Evolutionary conservation across 2,888 invertebrate genomes (phyloP).

Genomic region (Spilarctia lutea): DNA sequence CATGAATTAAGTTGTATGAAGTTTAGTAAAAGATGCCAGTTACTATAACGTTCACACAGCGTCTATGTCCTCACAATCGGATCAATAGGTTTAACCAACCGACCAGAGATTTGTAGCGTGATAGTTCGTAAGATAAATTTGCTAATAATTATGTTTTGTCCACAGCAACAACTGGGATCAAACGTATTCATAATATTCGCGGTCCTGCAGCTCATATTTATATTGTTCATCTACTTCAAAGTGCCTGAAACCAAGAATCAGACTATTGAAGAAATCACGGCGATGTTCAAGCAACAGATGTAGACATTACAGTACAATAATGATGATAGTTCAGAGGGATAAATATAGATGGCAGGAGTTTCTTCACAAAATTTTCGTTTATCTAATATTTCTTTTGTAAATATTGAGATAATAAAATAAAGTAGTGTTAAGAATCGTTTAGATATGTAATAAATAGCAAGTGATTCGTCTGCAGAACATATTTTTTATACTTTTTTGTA

Average conservation of each 20-base stretch:
- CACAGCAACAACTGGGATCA: slow-evolving; percentile 86
- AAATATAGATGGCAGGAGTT: neutral
- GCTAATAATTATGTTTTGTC: slow-evolving; percentile 36
- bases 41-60: too few species aligned
- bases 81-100: too few species aligned
- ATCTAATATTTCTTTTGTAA: neutral
- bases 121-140: neutral
- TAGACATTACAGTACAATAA: slow-evolving; percentile 39
- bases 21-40: too few species aligned
- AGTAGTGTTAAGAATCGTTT: neutral
- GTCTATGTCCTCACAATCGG: too few species aligned
- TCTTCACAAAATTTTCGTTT: neutral
- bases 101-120: too few species aligned
- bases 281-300: slow-evolving; percentile 90
- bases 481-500: neutral
- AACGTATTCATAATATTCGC: slow-evolving; percentile 94
- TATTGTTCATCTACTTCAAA: slow-evolving; percentile 93
- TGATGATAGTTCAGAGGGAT: neutral
- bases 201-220: slow-evolving; percentile 89
- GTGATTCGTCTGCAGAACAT: neutral
- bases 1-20: too few species aligned
- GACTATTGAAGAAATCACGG: slow-evolving; percentile 93
- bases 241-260: slow-evolving; percentile 97
- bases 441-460: neutral
- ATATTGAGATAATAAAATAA: neutral